Percentiles rank a stretch among this genome's conserved stretches.
Conservation (phyloP, 1,140 invertebrate species). For the Zaprionus tsacasi region DNA sequence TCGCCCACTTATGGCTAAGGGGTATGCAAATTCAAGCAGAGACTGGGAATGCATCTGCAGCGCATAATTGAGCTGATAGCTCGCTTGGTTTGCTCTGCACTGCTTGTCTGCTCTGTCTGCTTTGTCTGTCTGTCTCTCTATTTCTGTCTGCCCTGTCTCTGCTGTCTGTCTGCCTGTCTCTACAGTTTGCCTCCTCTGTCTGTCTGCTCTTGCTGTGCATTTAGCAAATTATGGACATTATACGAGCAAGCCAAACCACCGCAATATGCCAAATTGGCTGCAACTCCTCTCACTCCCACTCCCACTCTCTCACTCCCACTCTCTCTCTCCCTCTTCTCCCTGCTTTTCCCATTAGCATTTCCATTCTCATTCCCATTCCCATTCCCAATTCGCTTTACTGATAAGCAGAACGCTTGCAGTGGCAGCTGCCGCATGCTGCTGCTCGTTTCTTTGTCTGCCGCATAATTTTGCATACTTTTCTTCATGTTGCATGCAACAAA, state of each 20-base stretch:
- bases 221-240: constrained; percentile 70
- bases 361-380: constrained; percentile 2
- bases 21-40: not conserved
- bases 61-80: constrained; percentile 10
- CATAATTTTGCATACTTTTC: constrained; percentile 72
- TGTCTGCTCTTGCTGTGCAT: constrained; percentile 35
- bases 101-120: not conserved
- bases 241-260: not conserved
- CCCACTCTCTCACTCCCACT: not conserved
- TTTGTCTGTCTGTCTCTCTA: not conserved
- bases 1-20: not conserved
- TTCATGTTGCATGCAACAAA: constrained; percentile 73
- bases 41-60: not conserved
- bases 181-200: not conserved
- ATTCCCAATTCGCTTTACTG: constrained; percentile 20
- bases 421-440: constrained; percentile 28
- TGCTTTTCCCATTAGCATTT: constrained; percentile 1
- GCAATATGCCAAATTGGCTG: constrained; percentile 18
- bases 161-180: not conserved
- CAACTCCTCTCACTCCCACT: not conserved
- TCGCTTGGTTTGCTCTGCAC: not conserved
- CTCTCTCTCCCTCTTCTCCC: not conserved
- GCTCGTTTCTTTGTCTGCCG: constrained; percentile 43
- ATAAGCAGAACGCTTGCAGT: constrained; percentile 53
- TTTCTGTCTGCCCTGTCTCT: not conserved